Base-by-base conservation (phyloP, 1,140 invertebrate genomes). In the Procambarus clarkii region DNA sequence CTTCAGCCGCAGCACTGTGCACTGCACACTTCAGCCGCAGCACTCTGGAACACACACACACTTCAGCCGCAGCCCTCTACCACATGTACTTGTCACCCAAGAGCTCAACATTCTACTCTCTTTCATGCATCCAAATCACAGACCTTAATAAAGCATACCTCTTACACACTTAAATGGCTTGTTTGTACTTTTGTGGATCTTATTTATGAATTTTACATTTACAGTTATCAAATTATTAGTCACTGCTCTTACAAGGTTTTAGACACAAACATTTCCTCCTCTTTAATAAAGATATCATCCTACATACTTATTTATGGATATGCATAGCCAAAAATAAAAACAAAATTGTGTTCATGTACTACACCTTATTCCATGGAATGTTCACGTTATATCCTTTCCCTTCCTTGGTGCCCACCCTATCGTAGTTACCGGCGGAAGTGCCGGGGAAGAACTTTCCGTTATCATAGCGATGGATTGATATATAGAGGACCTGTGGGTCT, bases 381-480 rank as follows among this genome's bases (percentile, higher is more conserved):
- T 99, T 99, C 5, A 99, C 96, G 93, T 97, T 98, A 94, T 96
- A 98, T 21, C 98, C 97, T 93, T 95, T 94, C 11, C 97, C 98
- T n/a, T 93, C 91, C 0, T 96, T 97, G 91, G 94, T 94, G 18
- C 98, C 98, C 15, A 97, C 96, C 45, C 95, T 95, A 79, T 95
- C 95, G 93, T 96, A 96, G 94, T 97, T 96, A 0, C 96, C 97
- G 90, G 96, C 96, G 77, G 95, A 95, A 0, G 96, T 96, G 93
- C 96, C 95, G 8, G 98, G 98, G 94, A 98, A 99, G 94, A 98
- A 99, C 71, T 95, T 95, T 0, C 96, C 97, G 93, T 98, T 95
- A 93, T 99, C 98, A 94, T 98, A 98, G 34, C 98, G 96, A 95
- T 99, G 98, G 60, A 99, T 94, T 0, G 98, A 98, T 44, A 99